These are phyloP conservation scores for Hyppa rectilinea DNA, from an alignment of 2,888 invertebrate species.

Conservation along the genomic window DNA sequence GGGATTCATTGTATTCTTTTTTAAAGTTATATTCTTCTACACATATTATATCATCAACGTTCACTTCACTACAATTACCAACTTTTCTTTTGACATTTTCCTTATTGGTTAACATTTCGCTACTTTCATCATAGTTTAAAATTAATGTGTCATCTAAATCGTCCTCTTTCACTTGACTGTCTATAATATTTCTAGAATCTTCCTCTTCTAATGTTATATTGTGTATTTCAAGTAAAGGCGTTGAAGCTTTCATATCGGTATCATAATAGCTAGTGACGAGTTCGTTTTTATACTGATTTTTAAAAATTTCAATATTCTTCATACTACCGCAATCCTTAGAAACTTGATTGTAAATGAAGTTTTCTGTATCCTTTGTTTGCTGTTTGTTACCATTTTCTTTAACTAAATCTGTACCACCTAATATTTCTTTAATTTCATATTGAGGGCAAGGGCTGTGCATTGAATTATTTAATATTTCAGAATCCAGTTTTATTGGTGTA, in stretches of 20 bases:
- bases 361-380: neutral
- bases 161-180: neutral
- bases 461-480: neutral
- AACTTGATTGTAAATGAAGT: neutral
- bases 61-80: neutral
- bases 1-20: neutral
- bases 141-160: neutral
- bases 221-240: neutral
- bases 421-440: slow-evolving; percentile 63
- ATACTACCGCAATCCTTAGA: neutral
- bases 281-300: neutral
- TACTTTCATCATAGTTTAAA: slow-evolving; percentile 6
- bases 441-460: slow-evolving; percentile 15
- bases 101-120: neutral
- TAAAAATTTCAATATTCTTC: neutral
- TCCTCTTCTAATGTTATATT: neutral
- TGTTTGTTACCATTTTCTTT: neutral
- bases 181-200: neutral
- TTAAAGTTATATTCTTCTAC: slow-evolving; percentile 20
- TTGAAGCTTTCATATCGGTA: neutral
- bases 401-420: neutral
- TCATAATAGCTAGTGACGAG: neutral
- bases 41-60: slow-evolving; percentile 6
- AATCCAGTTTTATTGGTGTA: neutral
- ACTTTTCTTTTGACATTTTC: neutral